phyloP scores from a whole-genome alignment of 2,888 invertebrate species.

The Dolomedes plantarius region DNA sequence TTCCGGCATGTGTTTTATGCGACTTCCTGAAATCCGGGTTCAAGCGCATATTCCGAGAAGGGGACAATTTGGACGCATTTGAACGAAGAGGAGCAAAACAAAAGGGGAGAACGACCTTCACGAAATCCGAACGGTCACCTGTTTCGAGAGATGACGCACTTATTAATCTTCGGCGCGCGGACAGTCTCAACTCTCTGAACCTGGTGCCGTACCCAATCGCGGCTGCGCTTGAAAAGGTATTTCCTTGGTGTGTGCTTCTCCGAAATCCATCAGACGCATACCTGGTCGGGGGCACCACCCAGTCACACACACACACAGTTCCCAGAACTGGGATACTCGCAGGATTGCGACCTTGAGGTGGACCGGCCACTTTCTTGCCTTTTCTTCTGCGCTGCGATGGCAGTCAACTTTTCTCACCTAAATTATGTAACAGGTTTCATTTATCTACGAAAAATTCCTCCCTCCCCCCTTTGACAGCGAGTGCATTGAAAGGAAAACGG shows the following conservation, averaged over 20 bases:
- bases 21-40: no score
- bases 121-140: no score
- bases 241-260: background rate
- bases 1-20: no score
- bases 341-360: background rate
- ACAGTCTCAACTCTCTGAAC: no score
- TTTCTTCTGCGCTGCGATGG: background rate
- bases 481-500: no score
- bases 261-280: background rate
- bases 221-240: background rate
- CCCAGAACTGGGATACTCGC: background rate
- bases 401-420: background rate
- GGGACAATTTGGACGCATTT: no score
- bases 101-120: no score
- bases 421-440: slow-evolving; percentile 7
- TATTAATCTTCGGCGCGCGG: no score
- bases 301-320: background rate
- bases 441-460: background rate
- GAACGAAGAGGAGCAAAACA: no score
- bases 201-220: background rate
- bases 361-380: slow-evolving; percentile 1
- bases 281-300: background rate
- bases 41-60: no score
- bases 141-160: no score
- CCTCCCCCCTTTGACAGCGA: no score